Conservation (phyloP, 92 coral and sea anemone genomes). For the Epizoanthus rinbou region DNA sequence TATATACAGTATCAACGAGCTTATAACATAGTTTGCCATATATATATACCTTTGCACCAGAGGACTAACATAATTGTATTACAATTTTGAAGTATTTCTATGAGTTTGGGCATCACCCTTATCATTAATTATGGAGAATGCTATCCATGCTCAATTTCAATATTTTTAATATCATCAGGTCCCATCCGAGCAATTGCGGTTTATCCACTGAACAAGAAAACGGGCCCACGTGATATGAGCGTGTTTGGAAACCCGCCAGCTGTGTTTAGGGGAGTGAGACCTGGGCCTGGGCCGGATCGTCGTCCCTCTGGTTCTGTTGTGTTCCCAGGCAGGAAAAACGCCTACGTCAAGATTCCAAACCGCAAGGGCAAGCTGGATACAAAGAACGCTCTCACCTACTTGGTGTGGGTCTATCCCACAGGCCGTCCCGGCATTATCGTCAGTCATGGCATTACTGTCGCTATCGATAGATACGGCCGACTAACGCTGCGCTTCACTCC, state of each 20-base stretch:
- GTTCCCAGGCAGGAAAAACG: conserved; percentile 56
- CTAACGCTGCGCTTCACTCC: conserved; percentile 54
- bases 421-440: conserved; percentile 71
- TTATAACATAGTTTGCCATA: too few species aligned
- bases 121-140: background rate
- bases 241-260: conserved; percentile 62
- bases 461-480: conserved; percentile 18
- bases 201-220: conserved; percentile 62
- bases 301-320: conserved; percentile 61
- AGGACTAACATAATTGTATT: too few species aligned
- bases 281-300: conserved; percentile 71
- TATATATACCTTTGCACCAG: too few species aligned
- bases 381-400: conserved; percentile 52
- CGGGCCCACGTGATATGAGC: conserved; percentile 60
- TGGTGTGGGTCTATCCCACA: conserved; percentile 64
- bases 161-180: conserved; percentile 39
- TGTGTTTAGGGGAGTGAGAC: conserved; percentile 35
- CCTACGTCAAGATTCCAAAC: conserved; percentile 70
- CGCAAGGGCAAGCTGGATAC: conserved; percentile 68
- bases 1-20: too few species aligned
- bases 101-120: too few species aligned
- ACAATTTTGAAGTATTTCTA: too few species aligned
- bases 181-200: conserved; percentile 63
- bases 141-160: background rate
- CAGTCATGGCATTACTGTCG: conserved; percentile 43